Conservation (phyloP, 2,888 invertebrate genomes). For the Eupithecia insigniata region DNA sequence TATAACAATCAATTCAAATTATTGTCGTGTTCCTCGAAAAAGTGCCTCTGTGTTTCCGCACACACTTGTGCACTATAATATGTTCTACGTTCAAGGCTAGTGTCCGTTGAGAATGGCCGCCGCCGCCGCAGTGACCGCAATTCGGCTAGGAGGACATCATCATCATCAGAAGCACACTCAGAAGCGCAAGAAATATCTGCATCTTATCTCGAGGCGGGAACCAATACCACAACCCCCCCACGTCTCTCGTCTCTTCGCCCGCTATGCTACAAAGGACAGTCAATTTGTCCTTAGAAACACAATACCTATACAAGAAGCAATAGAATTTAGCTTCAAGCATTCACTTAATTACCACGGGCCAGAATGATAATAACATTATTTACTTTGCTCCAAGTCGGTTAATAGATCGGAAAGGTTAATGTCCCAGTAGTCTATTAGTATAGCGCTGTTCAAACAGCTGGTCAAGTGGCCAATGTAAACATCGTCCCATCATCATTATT, state of each 20-base stretch:
- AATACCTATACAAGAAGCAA: slow-evolving; percentile 5
- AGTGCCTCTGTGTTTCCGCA: not conserved
- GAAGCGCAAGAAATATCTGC: not conserved
- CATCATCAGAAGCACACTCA: not conserved
- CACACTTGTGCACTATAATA: not conserved
- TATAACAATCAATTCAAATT: not conserved
- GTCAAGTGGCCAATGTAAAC: slow-evolving; percentile 1
- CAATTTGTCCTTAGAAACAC: not conserved
- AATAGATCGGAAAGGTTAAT: slow-evolving; percentile 59
- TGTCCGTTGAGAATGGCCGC: not conserved
- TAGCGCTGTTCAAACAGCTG: slow-evolving; percentile 7
- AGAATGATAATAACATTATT: slow-evolving; percentile 48
- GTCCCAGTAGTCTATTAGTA: slow-evolving; percentile 34
- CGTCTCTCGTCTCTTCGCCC: not conserved
- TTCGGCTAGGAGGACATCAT: not conserved
- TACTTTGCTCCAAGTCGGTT: slow-evolving; percentile 51
- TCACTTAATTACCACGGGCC: slow-evolving; percentile 41
- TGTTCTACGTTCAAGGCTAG: not conserved
- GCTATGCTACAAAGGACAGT: not conserved
- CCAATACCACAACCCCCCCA: not conserved
- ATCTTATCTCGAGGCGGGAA: not conserved
- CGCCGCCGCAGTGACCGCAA: no score
- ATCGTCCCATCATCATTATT: not conserved
- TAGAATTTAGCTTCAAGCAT: slow-evolving; percentile 9
- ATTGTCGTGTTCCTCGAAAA: not conserved